Evolutionary conservation across 2,113 vertebrate species (phyloP).

Genomic region (Trochalopteron elliotii): DNA sequence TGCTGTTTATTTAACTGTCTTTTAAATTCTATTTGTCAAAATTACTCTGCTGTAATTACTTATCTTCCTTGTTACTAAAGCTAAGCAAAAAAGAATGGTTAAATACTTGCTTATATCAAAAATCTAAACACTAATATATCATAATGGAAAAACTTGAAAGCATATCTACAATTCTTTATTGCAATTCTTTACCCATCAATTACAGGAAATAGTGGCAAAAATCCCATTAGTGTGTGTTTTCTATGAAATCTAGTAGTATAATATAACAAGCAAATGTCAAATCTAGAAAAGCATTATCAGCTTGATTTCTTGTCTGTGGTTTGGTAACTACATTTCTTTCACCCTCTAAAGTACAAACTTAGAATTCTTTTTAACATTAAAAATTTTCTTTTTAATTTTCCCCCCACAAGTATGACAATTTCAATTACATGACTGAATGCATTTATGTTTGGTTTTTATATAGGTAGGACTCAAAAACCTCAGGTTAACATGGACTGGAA

Average conservation of each 20-base stretch:
- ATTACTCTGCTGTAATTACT: not conserved
- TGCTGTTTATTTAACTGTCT: not conserved
- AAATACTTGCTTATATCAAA: not conserved
- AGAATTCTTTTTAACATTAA: not conserved
- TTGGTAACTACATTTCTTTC: not conserved
- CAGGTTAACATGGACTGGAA: not conserved
- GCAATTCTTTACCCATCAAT: not conserved
- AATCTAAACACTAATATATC: not conserved
- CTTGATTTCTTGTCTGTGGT: not conserved
- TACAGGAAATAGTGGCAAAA: not conserved
- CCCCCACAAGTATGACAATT: not conserved
- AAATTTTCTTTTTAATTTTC: too few relatives aligned
- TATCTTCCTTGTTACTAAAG: not conserved
- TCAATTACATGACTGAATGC: not conserved
- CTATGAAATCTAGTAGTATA: not conserved
- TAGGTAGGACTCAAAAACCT: not conserved
- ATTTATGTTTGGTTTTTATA: not conserved
- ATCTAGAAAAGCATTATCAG: not conserved
- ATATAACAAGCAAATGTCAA: not conserved
- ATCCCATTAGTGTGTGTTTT: not conserved
- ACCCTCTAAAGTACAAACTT: not conserved
- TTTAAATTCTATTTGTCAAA: conserved; percentile 27
- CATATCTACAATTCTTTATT: not conserved
- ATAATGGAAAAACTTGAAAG: not conserved
- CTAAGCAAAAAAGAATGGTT: not conserved